Evolutionary conservation across 2,888 invertebrate genomes (phyloP).

Genomic region (Rapana venosa): DNA sequence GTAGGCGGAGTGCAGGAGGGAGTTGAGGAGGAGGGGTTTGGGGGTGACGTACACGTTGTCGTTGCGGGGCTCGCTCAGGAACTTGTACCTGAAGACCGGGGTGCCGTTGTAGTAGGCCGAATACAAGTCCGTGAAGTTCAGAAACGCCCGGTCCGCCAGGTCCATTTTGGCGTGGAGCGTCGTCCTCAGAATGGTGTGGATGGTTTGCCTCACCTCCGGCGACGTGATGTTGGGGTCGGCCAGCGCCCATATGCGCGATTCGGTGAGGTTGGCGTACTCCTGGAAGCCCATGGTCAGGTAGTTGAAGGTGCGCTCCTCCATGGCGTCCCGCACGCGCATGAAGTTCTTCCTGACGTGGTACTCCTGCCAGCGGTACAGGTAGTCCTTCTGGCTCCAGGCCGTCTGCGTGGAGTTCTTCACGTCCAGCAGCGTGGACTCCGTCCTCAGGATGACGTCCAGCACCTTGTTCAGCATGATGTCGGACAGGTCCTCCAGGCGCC

Average conservation of each 20-base stretch:
- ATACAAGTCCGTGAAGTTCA: slow-evolving; percentile 60
- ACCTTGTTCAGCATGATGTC: slow-evolving; percentile 50
- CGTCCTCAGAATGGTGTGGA: slow-evolving; percentile 56
- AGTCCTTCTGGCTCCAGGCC: slow-evolving; percentile 54
- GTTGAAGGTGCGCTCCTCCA: slow-evolving; percentile 67
- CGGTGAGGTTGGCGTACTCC: slow-evolving; percentile 58
- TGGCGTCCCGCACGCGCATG: slow-evolving; percentile 63
- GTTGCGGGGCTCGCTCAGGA: slow-evolving; percentile 49
- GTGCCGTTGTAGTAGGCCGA: slow-evolving; percentile 61
- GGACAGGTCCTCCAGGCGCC: slow-evolving; percentile 47
- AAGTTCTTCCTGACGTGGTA: slow-evolving; percentile 63
- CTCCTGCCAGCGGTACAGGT: slow-evolving; percentile 61
- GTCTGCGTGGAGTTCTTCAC: slow-evolving; percentile 49
- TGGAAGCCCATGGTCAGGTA: slow-evolving; percentile 60
- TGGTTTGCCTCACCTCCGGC: slow-evolving; percentile 40
- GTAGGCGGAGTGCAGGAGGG: slow-evolving; percentile 57
- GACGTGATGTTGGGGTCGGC: slow-evolving; percentile 39
- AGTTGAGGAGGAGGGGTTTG: slow-evolving; percentile 58
- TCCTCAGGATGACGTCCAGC: slow-evolving; percentile 47
- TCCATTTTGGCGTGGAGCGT: slow-evolving; percentile 56
- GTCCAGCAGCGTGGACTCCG: slow-evolving; percentile 44
- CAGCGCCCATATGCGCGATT: slow-evolving; percentile 43
- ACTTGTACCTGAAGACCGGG: slow-evolving; percentile 62
- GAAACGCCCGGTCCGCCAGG: slow-evolving; percentile 56
- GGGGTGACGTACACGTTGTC: slow-evolving; percentile 63